Percentiles rank a stretch among this genome's conserved stretches.
Conservation (phyloP, 53 echinoderm and acorn worm genomes). For the Henricia sp. region DNA sequence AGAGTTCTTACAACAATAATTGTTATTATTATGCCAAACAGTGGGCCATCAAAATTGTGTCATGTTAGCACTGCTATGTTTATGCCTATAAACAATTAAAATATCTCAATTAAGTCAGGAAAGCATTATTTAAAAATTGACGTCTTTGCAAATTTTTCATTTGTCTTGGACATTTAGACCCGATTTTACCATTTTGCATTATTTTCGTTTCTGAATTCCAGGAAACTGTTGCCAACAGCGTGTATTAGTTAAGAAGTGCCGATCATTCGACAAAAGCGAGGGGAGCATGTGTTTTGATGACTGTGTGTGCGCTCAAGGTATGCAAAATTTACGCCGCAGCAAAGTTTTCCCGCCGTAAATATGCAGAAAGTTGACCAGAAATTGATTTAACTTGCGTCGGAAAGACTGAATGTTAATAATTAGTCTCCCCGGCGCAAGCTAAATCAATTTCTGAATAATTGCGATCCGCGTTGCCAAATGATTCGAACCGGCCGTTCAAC, state of each 20-base stretch:
- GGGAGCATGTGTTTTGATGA: conserved; percentile 22
- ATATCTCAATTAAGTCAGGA: no score
- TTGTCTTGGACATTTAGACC: not conserved
- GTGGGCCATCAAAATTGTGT: not conserved
- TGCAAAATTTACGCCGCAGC: not conserved
- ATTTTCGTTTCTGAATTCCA: not conserved
- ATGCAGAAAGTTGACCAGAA: no score
- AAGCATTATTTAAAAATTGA: no score
- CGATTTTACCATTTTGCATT: no score
- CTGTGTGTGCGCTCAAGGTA: conserved; percentile 45
- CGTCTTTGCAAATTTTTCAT: not conserved
- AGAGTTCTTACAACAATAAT: no score
- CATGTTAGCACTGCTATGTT: no score
- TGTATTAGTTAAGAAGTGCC: conserved; percentile 12
- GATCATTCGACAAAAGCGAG: conserved; percentile 19
- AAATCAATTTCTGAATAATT: no score
- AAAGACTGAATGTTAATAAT: not conserved
- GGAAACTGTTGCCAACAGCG: conserved; percentile 49
- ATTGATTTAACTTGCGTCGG: no score
- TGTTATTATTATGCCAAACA: no score
- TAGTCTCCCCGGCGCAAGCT: not conserved
- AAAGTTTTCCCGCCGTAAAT: not conserved
- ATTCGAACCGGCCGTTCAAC: no score
- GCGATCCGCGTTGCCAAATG: no score
- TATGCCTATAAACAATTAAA: no score